Conservation (phyloP, 2,797 vertebrate species). For the Morelia viridis region DNA sequence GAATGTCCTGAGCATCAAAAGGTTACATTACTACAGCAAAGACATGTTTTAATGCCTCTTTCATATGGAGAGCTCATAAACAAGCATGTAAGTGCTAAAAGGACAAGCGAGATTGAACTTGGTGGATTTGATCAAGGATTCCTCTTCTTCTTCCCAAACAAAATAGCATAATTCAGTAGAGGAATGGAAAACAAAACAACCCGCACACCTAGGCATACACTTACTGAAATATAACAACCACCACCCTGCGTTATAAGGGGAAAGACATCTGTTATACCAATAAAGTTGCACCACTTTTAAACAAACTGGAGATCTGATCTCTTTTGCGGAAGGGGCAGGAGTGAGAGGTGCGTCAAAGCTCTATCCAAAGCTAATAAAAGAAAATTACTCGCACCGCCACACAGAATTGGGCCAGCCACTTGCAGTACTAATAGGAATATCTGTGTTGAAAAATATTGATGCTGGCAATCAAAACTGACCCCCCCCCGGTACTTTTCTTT, state of each 20-base stretch:
- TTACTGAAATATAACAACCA: background rate
- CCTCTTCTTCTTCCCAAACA: background rate
- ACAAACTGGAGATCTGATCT: background rate
- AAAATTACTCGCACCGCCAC: fast-evolving
- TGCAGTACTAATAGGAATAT: too few species aligned
- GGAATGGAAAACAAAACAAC: background rate
- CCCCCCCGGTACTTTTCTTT: fast-evolving
- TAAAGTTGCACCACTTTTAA: background rate
- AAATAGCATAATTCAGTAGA: background rate
- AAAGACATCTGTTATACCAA: too few species aligned
- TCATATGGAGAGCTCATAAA: background rate
- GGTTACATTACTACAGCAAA: constrained; percentile 8
- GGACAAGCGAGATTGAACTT: background rate
- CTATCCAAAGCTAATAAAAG: background rate
- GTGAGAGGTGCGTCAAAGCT: fast-evolving
- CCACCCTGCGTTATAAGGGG: fast-evolving
- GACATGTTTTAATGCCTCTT: background rate
- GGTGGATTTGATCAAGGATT: background rate
- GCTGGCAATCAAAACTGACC: fast-evolving
- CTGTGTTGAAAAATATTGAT: fast-evolving
- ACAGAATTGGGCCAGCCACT: fast-evolving
- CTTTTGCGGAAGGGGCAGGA: background rate
- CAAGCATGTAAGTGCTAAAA: background rate
- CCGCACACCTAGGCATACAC: background rate
- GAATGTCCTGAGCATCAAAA: background rate